Base-by-base conservation (phyloP, 2,888 invertebrate species). In the Macaria notata region DNA sequence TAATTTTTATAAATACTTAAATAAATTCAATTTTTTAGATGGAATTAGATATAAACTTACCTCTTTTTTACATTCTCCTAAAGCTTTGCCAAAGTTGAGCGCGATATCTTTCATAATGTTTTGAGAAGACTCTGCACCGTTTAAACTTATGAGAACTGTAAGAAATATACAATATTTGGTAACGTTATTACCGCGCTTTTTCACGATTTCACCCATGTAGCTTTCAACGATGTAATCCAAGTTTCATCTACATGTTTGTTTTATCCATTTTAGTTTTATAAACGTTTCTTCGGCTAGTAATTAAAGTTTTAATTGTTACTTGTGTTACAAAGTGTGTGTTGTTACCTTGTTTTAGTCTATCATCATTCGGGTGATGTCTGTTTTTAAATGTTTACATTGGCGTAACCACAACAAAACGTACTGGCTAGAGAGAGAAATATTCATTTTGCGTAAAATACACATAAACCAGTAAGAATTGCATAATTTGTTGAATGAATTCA, bases 41-140 rank as follows among this genome's bases (percentile, higher is more conserved):
- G 19, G 19, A 19, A 19, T 19, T 19, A 2, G 19, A 19, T 1
- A 19, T 19, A 1, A 2, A 19, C 19, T 38, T 30, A 62, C 64
- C 52, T 64, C 64, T 46, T 56, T 56, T 9, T 56, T 51, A 38
- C 64, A 64, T 7, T 54, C 54, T 30, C 56, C 64, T 31, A 64
- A 56, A 31, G 62, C 62, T 19, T 36, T 49, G n/a, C 58, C 62
- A 47, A 64, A 64, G 6, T 62, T 57, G 9, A 54, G 52, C 0
- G 64, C 50, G 42, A 56, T 3, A 36, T 54, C 42, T 46, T 54
- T 50, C 54, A 61, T 48, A 4, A 56, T 31, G 5, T 46, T 46
- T 33, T 50, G 46, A 30, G 54, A 56, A 4, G 50, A 29, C 38
- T 54, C 33, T 38, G 38, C 54, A 31, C 31, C 48, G n/a, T 6